phyloP scores from a whole-genome alignment of 2,888 invertebrate genomes.

The Holacanthella duospinosa region DNA sequence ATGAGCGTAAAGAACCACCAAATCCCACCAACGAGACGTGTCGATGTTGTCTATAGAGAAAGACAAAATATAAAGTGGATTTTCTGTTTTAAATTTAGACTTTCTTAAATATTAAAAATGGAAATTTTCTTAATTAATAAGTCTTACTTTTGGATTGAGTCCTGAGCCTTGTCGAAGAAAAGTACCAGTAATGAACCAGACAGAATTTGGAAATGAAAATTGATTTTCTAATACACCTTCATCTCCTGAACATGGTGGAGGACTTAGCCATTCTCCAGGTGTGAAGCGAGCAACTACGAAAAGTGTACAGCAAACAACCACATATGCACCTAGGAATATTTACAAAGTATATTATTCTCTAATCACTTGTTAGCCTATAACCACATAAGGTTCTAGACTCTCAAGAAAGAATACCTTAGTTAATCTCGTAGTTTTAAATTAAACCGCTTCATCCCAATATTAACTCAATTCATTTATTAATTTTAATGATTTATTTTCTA shows the following conservation, averaged over 20 bases:
- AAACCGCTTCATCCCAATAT: too few species aligned
- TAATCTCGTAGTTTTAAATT: too few species aligned
- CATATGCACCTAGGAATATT: constrained; percentile 60
- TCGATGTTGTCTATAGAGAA: constrained; percentile 64
- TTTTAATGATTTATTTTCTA: too few species aligned
- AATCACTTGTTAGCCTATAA: too few species aligned
- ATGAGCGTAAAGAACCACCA: constrained; percentile 99
- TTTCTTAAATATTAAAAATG: too few species aligned
- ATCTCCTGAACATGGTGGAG: constrained; percentile 56
- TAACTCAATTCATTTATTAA: too few species aligned
- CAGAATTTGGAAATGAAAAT: constrained; percentile 90
- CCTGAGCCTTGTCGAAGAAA: constrained; percentile 88
- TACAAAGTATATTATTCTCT: background rate
- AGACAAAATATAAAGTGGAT: background rate
- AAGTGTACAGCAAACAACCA: constrained; percentile 82
- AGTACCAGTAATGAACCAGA: constrained; percentile 94
- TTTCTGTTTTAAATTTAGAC: background rate
- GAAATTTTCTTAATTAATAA: too few species aligned
- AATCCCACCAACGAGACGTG: constrained; percentile 87
- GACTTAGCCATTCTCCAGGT: constrained; percentile 88
- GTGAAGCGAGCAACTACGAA: constrained; percentile 95
- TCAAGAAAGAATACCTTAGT: too few species aligned
- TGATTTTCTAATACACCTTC: constrained; percentile 75
- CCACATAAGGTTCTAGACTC: too few species aligned
- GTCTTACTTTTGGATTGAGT: constrained; percentile 72